These are phyloP conservation scores for Synergus laeviventris DNA, from an alignment of 2,888 invertebrate species.

Conservation along the genomic window DNA sequence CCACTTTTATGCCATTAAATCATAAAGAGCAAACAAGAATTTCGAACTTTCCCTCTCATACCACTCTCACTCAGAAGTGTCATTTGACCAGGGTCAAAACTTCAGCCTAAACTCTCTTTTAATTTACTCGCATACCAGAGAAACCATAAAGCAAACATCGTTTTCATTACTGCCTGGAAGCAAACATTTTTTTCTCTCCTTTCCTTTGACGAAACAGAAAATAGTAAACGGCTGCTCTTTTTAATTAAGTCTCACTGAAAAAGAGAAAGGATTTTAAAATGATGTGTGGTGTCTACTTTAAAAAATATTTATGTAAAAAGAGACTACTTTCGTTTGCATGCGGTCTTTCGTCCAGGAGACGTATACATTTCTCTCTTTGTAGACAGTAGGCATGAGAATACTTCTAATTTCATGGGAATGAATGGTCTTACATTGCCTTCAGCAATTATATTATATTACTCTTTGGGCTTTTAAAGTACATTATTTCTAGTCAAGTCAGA, in stretches of 20 bases:
- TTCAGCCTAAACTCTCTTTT: conserved; percentile 17
- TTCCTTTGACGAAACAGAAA: neutral
- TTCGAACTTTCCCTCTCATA: conserved; percentile 34
- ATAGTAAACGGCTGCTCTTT: neutral
- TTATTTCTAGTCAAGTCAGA: conserved; percentile 44
- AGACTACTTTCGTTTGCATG: neutral
- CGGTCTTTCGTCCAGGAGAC: too few species aligned
- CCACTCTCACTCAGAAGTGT: conserved; percentile 12
- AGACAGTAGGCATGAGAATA: neutral
- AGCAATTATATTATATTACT: conserved; percentile 1
- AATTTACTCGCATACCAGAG: neutral
- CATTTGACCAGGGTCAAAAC: conserved; percentile 7
- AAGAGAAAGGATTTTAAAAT: conserved; percentile 10
- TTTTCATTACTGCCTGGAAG: conserved; percentile 12
- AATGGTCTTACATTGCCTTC: neutral
- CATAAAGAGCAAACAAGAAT: conserved; percentile 22
- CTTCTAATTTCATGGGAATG: neutral
- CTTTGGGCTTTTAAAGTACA: conserved; percentile 41
- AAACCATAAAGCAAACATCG: neutral
- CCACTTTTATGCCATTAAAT: conserved; percentile 2
- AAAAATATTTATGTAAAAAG: neutral
- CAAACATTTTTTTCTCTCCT: neutral
- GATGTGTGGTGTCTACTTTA: neutral
- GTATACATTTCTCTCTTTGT: neutral
- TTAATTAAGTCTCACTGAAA: conserved; percentile 8